Conservation (phyloP, 1,140 invertebrate genomes). For the Anoplophora glabripennis region DNA sequence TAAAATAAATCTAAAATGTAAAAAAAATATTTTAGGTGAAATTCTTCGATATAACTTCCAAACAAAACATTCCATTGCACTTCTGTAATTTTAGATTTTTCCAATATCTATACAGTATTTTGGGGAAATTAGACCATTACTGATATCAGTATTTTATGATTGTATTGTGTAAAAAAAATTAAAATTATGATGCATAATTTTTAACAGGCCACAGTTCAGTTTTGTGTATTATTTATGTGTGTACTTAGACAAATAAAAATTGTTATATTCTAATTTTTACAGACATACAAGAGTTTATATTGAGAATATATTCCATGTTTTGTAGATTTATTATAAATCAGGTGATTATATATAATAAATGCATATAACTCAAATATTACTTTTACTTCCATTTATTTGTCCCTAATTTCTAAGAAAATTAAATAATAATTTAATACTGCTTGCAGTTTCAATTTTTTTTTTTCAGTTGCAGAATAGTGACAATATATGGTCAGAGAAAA, state of each 20-base stretch:
- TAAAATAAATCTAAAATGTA: constrained; percentile 15
- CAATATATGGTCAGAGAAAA: no score
- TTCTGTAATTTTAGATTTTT: constrained; percentile 5
- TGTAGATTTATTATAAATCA: constrained; percentile 45
- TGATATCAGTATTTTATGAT: constrained; percentile 6
- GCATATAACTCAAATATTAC: constrained; percentile 6
- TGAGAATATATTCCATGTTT: constrained; percentile 48
- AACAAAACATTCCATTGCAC: not conserved
- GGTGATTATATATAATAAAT: constrained; percentile 36
- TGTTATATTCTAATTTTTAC: constrained; percentile 48
- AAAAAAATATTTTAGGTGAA: no score
- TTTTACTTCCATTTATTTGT: no score
- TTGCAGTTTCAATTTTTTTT: no score
- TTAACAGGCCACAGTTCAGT: not conserved
- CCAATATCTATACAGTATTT: constrained; percentile 22
- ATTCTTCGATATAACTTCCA: constrained; percentile 4
- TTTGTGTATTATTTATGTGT: constrained; percentile 32
- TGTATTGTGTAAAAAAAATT: constrained; percentile 11
- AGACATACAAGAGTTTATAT: constrained; percentile 49
- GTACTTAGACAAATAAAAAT: constrained; percentile 46
- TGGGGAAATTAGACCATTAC: constrained; percentile 9
- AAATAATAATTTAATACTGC: no score
- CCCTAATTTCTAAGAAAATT: no score
- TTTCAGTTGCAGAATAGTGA: no score
- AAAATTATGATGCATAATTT: not conserved